phyloP scores from a whole-genome alignment of 2,113 vertebrate species.

The Sminthopsis crassicaudata region DNA sequence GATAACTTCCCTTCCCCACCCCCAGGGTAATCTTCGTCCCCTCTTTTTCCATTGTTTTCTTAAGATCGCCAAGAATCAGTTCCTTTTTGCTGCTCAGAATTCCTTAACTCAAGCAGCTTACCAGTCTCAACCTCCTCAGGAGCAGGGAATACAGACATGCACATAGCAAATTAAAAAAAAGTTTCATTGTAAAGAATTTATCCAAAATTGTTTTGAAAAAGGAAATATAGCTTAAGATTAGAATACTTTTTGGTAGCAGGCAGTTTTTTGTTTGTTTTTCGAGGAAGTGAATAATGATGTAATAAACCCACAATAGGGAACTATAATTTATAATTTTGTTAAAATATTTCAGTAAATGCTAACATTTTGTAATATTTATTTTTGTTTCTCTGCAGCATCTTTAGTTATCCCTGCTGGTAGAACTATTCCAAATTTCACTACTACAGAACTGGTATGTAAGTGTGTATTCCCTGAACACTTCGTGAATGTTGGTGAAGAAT shows the following conservation, averaged over 20 bases:
- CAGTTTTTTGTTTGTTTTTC: slow-evolving; percentile 35
- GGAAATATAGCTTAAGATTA: slow-evolving; percentile 20
- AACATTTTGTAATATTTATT: slow-evolving; percentile 26
- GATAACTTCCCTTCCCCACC: too few relatives aligned
- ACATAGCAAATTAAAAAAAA: neutral
- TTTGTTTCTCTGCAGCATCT: slow-evolving; percentile 76
- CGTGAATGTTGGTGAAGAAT: neutral
- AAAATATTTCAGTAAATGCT: slow-evolving; percentile 25
- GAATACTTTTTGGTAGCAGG: neutral
- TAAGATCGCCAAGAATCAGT: neutral
- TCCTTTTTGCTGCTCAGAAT: neutral
- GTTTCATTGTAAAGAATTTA: slow-evolving; percentile 47
- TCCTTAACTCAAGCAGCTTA: neutral
- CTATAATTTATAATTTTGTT: slow-evolving; percentile 55
- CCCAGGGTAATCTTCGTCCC: neutral
- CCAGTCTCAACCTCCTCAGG: neutral
- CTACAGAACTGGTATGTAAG: slow-evolving; percentile 87
- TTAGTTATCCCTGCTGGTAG: slow-evolving; percentile 87
- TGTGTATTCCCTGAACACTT: slow-evolving; percentile 16
- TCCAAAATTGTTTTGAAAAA: slow-evolving; percentile 34
- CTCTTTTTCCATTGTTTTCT: neutral
- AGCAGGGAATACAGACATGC: neutral
- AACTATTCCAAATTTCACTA: slow-evolving; percentile 84
- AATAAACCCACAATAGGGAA: slow-evolving; percentile 21
- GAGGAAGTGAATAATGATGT: slow-evolving; percentile 40